Evolutionary conservation across 2,113 vertebrate genomes (phyloP), one percentile per base, ranked within the genome.

Genomic region (Sialia sialis): DNA sequence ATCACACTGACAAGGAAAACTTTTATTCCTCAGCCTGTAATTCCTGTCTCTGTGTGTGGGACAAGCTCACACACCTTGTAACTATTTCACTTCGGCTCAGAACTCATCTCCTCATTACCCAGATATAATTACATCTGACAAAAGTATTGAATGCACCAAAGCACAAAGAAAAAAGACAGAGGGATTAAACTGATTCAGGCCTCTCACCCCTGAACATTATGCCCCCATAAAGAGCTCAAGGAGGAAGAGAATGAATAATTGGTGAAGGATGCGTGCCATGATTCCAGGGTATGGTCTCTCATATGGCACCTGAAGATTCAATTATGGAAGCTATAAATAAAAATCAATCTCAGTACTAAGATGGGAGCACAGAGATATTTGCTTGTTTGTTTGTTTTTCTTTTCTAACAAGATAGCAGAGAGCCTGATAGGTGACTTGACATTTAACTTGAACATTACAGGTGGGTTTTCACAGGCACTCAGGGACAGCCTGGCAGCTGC

Each of bases 1-100:
- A 94, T 96, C 88, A 93, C 85, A 41, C 54, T 68, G 90, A 94
- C 96, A 94, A 77, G 88, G 56, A 78, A 79, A 88, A 94, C 63
- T 95, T 96, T 87, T 70, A 96, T 91, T 96, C 82, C 66, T 69
- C 55, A 70, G 89, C 88, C 60, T 90, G 69, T 95, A 96, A 96
- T 95, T 95, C 94, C 92, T 83, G 63, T 74, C 93, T 94, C 93
- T 69, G 92, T 93, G 95, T 96, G 95, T 87, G 94, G 95, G 97
- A 89, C 93, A 91, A 90, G 94, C 72, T 95, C 64, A 62, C 80
- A 59, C 34, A 93, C 79, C 96, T 97, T 85, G 89, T 95, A 92
- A 90, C 86, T 95, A 32, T 72, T 94, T 89, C 87, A 80, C 78
- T 90, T 73, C 36, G 0, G 63, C 83, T 94, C 84, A 78, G 83